Conservation (phyloP, 2,113 vertebrate species). For the Chionomys nivalis region DNA sequence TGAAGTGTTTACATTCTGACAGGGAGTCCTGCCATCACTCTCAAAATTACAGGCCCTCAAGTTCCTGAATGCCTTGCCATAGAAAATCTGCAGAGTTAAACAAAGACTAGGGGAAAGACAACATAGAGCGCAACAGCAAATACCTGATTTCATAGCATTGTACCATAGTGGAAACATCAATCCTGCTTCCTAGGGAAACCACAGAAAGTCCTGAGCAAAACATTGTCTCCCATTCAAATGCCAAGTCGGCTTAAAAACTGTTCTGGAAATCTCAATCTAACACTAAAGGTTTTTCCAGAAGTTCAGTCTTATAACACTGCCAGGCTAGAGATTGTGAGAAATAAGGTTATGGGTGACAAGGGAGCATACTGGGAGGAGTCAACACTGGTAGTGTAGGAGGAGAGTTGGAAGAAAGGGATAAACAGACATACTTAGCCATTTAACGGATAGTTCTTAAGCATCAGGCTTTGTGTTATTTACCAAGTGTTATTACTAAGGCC, state of each 20-base stretch:
- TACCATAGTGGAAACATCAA: conserved; percentile 54
- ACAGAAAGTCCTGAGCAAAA: conserved; percentile 60
- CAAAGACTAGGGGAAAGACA: conserved; percentile 26
- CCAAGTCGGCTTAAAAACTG: conserved; percentile 56
- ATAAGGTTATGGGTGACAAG: too few relatives aligned
- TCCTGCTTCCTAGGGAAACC: conserved; percentile 56
- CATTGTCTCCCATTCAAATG: conserved; percentile 20
- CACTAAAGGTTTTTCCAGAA: neutral
- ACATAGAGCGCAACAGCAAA: neutral
- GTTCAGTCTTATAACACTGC: neutral
- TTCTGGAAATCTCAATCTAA: neutral
- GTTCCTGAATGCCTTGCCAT: conserved; percentile 29
- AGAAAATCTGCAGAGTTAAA: conserved; percentile 55
- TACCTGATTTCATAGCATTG: conserved; percentile 58
- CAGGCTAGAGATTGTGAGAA: neutral
- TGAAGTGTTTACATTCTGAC: conserved; percentile 62
- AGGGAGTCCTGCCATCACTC: conserved; percentile 29
- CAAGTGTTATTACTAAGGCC: neutral
- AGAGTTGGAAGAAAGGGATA: neutral
- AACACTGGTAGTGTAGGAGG: neutral
- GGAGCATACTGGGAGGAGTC: neutral
- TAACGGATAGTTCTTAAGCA: neutral
- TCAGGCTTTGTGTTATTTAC: neutral
- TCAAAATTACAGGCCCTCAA: conserved; percentile 46
- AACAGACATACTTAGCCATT: too few relatives aligned